phyloP scores from a whole-genome alignment of 2,888 invertebrate genomes.

The Pimpla rufipes region DNA sequence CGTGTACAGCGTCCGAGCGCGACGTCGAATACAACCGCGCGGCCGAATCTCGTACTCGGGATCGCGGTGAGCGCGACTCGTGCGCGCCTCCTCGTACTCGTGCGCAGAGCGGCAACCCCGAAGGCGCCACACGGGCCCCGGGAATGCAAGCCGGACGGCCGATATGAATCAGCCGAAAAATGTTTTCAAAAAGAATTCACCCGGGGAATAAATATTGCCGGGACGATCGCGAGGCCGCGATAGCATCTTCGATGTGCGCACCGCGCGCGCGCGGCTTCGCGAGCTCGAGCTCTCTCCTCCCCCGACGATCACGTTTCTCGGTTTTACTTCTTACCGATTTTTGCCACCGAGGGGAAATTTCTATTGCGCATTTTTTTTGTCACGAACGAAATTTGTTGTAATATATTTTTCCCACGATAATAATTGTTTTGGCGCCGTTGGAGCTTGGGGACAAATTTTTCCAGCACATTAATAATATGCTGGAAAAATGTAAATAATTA shows the following conservation, averaged over 20 bases:
- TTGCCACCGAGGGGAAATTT: background rate
- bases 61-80: slow-evolving; percentile 32
- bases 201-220: slow-evolving; percentile 22
- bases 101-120: slow-evolving; percentile 15
- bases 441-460: too few species aligned
- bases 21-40: slow-evolving; percentile 38
- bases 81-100: slow-evolving; percentile 24
- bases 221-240: background rate
- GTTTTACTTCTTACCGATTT: background rate
- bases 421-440: too few species aligned
- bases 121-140: slow-evolving; percentile 71
- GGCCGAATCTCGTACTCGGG: slow-evolving; percentile 26
- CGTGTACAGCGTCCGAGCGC: background rate
- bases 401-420: too few species aligned
- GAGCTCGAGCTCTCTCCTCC: too few species aligned
- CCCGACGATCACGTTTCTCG: background rate
- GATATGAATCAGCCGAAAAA: slow-evolving; percentile 52
- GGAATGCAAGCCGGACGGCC: slow-evolving; percentile 72
- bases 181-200: slow-evolving; percentile 27
- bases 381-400: background rate
- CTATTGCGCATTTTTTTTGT: background rate
- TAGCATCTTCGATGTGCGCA: slow-evolving; percentile 20
- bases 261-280: background rate
- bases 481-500: too few species aligned
- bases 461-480: too few species aligned